Percentiles rank a stretch among this genome's conserved stretches.
These are phyloP conservation scores for Coremacera marginata DNA, from an alignment of 2,888 invertebrate genomes.

Conservation along the genomic window DNA sequence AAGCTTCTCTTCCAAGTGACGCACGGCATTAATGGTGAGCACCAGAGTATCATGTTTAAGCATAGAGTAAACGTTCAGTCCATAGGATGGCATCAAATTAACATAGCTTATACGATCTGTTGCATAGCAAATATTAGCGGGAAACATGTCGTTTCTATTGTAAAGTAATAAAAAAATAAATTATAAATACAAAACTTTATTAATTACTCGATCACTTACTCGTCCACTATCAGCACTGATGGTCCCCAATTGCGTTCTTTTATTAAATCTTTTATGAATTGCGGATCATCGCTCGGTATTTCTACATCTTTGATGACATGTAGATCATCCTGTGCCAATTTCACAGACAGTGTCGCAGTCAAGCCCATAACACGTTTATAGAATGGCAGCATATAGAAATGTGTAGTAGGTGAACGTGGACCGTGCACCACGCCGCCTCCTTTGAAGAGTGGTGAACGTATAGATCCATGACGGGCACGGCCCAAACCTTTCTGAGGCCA, in stretches of 20 bases:
- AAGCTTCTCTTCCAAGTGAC: conserved; percentile 84
- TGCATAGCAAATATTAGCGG: conserved; percentile 88
- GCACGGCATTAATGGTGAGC: conserved; percentile 85
- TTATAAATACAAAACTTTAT: not conserved
- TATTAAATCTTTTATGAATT: conserved; percentile 83
- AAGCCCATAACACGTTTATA: conserved; percentile 83
- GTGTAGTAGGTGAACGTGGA: conserved; percentile 89
- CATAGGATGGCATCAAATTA: conserved; percentile 96
- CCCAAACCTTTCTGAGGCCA: conserved; percentile 98
- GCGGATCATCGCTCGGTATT: conserved; percentile 84
- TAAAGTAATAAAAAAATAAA: not conserved
- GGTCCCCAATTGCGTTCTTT: conserved; percentile 94
- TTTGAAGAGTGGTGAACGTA: conserved; percentile 87
- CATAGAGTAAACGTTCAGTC: conserved; percentile 96
- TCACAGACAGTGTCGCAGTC: conserved; percentile 85
- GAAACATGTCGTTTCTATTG: conserved; percentile 79
- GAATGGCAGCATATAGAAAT: conserved; percentile 94
- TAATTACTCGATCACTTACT: conserved; percentile 70
- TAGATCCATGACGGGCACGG: conserved; percentile 91
- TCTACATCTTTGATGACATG: conserved; percentile 90
- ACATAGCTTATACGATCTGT: conserved; percentile 83
- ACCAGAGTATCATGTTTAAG: conserved; percentile 95
- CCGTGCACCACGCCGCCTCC: conserved; percentile 91
- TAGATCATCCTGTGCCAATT: conserved; percentile 95
- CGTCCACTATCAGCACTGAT: conserved; percentile 93